Percentiles rank a stretch among this genome's conserved stretches.
Conservation (phyloP, 2,113 vertebrate species). For the Rallus limicola region DNA sequence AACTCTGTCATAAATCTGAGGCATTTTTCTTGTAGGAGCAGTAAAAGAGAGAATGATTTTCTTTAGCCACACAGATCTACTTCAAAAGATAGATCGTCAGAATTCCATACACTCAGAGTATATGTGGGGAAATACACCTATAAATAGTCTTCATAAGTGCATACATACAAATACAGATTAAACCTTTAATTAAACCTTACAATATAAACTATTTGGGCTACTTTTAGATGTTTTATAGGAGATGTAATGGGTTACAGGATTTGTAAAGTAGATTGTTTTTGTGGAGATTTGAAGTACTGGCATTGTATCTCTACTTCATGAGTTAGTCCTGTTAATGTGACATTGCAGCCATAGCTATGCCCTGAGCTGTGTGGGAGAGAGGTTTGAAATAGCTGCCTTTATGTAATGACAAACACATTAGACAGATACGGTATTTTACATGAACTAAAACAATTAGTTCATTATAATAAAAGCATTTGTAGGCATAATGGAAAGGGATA, state of each 20-base stretch:
- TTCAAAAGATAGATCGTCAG: background rate
- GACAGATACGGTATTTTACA: background rate
- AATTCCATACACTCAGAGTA: background rate
- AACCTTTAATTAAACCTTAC: background rate
- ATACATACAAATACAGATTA: background rate
- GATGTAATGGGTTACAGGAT: background rate
- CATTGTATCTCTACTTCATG: background rate
- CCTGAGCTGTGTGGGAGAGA: background rate
- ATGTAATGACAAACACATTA: background rate
- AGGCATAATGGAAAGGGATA: background rate
- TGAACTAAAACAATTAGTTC: background rate
- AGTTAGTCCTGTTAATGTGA: background rate
- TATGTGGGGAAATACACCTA: background rate
- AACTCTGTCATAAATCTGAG: background rate
- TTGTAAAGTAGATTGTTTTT: background rate
- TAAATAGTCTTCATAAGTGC: background rate
- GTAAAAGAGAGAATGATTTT: background rate
- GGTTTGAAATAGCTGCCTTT: background rate
- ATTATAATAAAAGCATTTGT: background rate
- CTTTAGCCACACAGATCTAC: background rate
- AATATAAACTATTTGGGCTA: background rate
- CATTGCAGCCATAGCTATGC: background rate
- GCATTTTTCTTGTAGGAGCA: background rate
- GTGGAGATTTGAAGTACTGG: background rate
- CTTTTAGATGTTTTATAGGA: background rate